A percentile compares a stretch with the other conserved stretches of the same genome.
phyloP scores from a whole-genome alignment of 2,888 invertebrate genomes.

The Caenorhabditis zanzibari region DNA sequence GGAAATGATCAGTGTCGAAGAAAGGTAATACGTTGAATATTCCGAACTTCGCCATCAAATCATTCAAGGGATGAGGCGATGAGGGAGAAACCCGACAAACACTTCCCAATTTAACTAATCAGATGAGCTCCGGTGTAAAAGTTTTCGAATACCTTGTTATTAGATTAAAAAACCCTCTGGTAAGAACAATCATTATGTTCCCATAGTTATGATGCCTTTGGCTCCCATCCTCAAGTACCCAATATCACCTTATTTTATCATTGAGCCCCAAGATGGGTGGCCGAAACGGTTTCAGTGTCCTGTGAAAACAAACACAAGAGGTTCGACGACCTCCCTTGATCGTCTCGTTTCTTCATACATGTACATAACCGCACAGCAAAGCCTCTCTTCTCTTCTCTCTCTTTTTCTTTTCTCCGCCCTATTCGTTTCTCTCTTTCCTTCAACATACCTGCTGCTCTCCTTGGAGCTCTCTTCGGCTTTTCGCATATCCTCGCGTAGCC shows the following conservation, averaged over 20 bases:
- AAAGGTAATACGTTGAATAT: too few species aligned
- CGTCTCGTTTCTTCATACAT: constrained; percentile 33
- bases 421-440: constrained; percentile 38
- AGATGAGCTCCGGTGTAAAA: too few species aligned
- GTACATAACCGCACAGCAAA: constrained; percentile 49
- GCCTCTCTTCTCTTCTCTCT: constrained; percentile 33
- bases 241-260: constrained; percentile 34
- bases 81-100: too few species aligned
- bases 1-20: too few species aligned
- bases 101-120: too few species aligned
- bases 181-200: not conserved
- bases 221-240: not conserved
- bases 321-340: constrained; percentile 41
- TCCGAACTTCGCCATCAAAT: too few species aligned
- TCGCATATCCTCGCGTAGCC: constrained; percentile 50
- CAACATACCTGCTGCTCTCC: constrained; percentile 44
- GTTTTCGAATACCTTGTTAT: too few species aligned
- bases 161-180: too few species aligned
- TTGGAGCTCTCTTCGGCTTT: constrained; percentile 11
- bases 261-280: constrained; percentile 40
- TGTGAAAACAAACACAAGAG: constrained; percentile 55
- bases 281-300: constrained; percentile 51
- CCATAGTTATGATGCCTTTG: too few species aligned
- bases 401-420: constrained; percentile 24
- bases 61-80: too few species aligned